These are phyloP conservation scores for Panorpa germanica DNA, from an alignment of 2,888 invertebrate genomes.

Conservation along the genomic window DNA sequence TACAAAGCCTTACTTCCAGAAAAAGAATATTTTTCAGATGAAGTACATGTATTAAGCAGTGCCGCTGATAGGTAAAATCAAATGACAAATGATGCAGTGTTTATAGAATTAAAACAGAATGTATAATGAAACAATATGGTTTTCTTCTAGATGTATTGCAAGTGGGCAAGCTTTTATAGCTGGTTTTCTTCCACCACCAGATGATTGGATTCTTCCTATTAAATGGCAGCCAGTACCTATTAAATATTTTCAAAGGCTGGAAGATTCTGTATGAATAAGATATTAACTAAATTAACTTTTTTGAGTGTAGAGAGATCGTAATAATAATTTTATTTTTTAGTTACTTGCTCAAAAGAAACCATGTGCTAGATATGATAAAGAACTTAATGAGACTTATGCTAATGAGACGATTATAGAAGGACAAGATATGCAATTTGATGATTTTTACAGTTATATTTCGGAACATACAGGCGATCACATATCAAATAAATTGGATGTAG, in stretches of 20 bases:
- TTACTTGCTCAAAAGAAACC: slow-evolving; percentile 26
- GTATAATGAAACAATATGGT: too few species aligned
- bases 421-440: slow-evolving; percentile 29
- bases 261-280: slow-evolving; percentile 44
- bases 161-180: slow-evolving; percentile 67
- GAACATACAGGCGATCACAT: slow-evolving; percentile 33
- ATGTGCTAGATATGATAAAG: slow-evolving; percentile 32
- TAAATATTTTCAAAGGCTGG: slow-evolving; percentile 45
- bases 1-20: slow-evolving; percentile 47
- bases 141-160: slow-evolving; percentile 77
- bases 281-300: too few species aligned
- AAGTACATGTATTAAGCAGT: slow-evolving; percentile 49
- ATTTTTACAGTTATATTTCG: slow-evolving; percentile 42
- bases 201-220: slow-evolving; percentile 23
- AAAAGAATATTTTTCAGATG: slow-evolving; percentile 33
- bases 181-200: slow-evolving; percentile 34
- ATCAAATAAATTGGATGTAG: slow-evolving; percentile 41
- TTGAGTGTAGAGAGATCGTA: too few species aligned
- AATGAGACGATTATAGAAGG: slow-evolving; percentile 28
- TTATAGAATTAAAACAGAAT: too few species aligned
- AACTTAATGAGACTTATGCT: slow-evolving; percentile 28
- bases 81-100: too few species aligned
- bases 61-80: slow-evolving; percentile 60
- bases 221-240: slow-evolving; percentile 81
- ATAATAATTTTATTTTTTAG: slow-evolving; percentile 1